A percentile compares a stretch with the other conserved stretches of the same genome.
These are phyloP conservation scores for Dicyrtomina minuta DNA, from an alignment of 2,888 invertebrate genomes.

Conservation along the genomic window DNA sequence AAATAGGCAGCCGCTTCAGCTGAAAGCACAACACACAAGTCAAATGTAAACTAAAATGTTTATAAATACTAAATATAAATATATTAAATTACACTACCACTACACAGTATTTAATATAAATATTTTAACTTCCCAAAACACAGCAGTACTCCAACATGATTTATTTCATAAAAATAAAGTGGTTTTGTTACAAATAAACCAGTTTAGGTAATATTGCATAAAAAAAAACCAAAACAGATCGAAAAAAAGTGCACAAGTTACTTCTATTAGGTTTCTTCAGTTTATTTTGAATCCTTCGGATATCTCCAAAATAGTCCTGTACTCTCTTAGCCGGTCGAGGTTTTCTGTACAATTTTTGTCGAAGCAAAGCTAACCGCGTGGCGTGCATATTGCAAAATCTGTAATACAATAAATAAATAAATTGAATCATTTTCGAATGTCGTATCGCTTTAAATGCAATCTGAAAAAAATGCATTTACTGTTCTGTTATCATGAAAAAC, in stretches of 20 bases:
- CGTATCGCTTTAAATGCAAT: too few relatives aligned
- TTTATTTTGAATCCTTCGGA: slow-evolving; percentile 10
- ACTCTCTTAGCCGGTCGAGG: background rate
- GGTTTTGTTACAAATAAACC: too few relatives aligned
- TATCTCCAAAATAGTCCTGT: slow-evolving; percentile 2
- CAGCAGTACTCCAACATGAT: background rate
- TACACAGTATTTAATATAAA: background rate
- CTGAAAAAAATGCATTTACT: background rate
- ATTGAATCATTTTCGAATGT: too few relatives aligned
- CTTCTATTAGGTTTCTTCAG: slow-evolving; percentile 19
- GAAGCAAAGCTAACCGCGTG: slow-evolving; percentile 7
- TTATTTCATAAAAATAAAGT: too few relatives aligned
- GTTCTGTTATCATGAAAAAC: too few relatives aligned
- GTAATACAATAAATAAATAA: background rate
- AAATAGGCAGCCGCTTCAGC: slow-evolving; percentile 12
- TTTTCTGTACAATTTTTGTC: slow-evolving; percentile 19
- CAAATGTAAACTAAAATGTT: too few relatives aligned
- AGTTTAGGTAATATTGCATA: too few relatives aligned
- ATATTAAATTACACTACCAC: background rate
- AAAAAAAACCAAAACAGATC: too few relatives aligned
- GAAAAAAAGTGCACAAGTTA: too few relatives aligned
- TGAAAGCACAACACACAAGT: background rate
- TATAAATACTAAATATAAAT: too few relatives aligned
- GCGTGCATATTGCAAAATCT: slow-evolving; percentile 28
- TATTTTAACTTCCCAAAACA: background rate